phyloP scores from a whole-genome alignment of 2,888 invertebrate genomes.

The Protophormia terraenovae region DNA sequence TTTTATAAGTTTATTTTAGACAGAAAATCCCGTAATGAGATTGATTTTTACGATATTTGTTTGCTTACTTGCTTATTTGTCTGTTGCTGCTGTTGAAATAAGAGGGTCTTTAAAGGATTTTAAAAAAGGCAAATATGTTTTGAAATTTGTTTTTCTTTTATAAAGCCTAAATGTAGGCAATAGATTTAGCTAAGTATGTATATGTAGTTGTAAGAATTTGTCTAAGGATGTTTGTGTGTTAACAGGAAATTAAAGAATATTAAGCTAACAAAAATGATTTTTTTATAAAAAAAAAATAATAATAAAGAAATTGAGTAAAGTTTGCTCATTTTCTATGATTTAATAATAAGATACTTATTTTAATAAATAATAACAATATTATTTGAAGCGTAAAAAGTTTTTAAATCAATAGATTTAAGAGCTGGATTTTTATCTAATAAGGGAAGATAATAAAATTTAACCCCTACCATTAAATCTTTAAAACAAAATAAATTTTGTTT shows the following conservation, averaged over 20 bases:
- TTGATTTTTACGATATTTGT: constrained; percentile 25
- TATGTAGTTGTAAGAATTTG: neutral
- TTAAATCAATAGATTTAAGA: too few species aligned
- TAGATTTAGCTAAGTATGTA: neutral
- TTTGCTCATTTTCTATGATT: neutral
- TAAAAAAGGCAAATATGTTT: neutral
- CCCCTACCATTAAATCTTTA: too few species aligned
- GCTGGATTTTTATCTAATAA: too few species aligned
- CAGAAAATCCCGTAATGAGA: neutral
- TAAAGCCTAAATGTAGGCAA: constrained; percentile 8
- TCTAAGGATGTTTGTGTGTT: neutral
- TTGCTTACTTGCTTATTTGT: neutral
- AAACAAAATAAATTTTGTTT: neutral
- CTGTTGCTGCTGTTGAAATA: neutral
- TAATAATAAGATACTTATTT: neutral
- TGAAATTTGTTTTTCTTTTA: neutral
- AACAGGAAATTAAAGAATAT: constrained; percentile 16
- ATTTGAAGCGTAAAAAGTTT: too few species aligned
- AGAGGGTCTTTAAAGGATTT: neutral
- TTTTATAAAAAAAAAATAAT: neutral
- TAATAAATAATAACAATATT: neutral
- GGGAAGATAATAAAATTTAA: too few species aligned
- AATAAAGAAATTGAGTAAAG: neutral
- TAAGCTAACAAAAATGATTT: neutral
- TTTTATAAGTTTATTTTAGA: constrained; percentile 12